phyloP scores from a whole-genome alignment of 2,888 invertebrate species.

The Chalcis sispes region DNA sequence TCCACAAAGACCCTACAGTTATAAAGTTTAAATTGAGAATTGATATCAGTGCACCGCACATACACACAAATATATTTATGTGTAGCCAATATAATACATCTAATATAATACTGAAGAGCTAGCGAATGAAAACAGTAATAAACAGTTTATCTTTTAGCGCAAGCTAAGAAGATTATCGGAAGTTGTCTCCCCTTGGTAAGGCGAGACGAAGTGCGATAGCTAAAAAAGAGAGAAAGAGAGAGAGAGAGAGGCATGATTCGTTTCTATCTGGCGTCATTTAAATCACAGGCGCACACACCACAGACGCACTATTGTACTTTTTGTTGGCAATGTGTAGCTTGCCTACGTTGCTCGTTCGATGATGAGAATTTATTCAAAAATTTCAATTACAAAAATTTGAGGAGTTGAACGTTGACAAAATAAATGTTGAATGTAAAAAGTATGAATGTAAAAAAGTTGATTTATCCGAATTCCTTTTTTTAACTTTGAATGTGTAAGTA shows the following conservation, averaged over 20 bases:
- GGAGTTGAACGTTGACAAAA: too few species aligned
- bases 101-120: not conserved
- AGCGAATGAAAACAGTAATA: not conserved
- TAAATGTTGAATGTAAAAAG: too few species aligned
- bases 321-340: too few species aligned
- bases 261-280: not conserved
- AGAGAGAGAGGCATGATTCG: not conserved
- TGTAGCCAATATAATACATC: not conserved
- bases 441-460: too few species aligned
- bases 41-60: not conserved
- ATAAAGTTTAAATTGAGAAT: not conserved
- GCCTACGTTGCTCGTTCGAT: too few species aligned
- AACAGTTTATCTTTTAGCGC: slow-evolving; percentile 3
- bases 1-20: not conserved
- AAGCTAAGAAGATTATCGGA: not conserved
- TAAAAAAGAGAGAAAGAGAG: too few species aligned
- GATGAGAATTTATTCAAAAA: too few species aligned
- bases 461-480: too few species aligned
- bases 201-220: not conserved
- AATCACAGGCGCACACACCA: not conserved
- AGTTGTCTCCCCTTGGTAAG: not conserved
- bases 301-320: too few species aligned
- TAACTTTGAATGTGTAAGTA: too few species aligned
- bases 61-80: not conserved
- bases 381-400: too few species aligned